Evolutionary conservation across 2,113 vertebrate genomes (phyloP), one percentile per base, ranked within the genome.

Genomic region (Eublepharis macularius): DNA sequence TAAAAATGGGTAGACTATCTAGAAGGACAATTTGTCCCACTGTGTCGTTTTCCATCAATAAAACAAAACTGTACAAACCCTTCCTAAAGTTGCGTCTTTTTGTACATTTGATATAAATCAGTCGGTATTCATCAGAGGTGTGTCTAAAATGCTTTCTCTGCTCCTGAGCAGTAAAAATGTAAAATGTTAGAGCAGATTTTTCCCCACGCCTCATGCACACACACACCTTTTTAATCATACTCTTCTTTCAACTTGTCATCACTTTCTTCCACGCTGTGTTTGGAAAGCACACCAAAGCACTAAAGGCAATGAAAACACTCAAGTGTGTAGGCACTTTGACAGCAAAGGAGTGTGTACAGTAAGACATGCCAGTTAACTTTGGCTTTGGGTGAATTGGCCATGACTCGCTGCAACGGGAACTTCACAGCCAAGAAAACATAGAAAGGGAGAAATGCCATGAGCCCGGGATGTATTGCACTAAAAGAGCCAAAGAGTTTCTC

Each of bases 301-400:
- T 72, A 86, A 63, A 87, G 84, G 80, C 86, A 89, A 90, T 80
- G 90, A 84, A 85, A 91, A 89, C 86, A 79, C 88, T 92, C 74
- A 51, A 86, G 72, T 86, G 82, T 86, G 80, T 75, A 85, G 86
- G 88, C 81, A 39, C 83, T 88, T 81, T 89, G 91, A 90, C 84
- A 69, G 73, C 80, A 69, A 36, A 84, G 6, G 80, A 41, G 83
- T 63, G 47, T 39, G 26, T 13, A 24, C 1, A 39, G 29, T 4
- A 19, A 47, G 78, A 39, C 32, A 14, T 81, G 87, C 82, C 91
- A 83, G 81, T 81, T 88, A 84, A 16, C 8, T 39, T 85, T 86
- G 86, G 60, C 87, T 45, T 19, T 9, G 66, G 76, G 29, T 70
- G 75, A 83, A 84, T 70, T 91, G 81, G 78, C 75, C 70, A 21